Evolutionary conservation across 2,888 invertebrate species (phyloP), one percentile per base, ranked within the genome.

Genomic region (Candidula unifasciata): DNA sequence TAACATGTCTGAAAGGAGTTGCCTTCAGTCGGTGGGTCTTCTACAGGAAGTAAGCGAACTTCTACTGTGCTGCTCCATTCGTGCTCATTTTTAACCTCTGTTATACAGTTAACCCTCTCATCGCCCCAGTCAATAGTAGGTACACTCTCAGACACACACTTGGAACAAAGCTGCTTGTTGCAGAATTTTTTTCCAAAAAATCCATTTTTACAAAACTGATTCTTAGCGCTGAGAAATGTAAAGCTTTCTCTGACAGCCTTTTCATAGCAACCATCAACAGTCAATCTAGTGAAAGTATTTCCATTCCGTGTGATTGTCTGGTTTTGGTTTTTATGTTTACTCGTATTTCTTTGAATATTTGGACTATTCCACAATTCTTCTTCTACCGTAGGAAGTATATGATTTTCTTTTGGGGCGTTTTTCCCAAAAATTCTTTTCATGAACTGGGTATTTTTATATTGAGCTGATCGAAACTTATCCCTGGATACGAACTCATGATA

Each of bases 401-500:
- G 52, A 44, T 74, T 35, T 13, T 80, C 80, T 64, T 54, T 73
- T 21, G 10, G 35, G 16, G 33, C 24, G 5, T 76, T 35, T 21
- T 64, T 74, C 8, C 80, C 80, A 33, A 84, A 80, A 24, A 84
- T 84, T 57, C 84, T 44, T n/a, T 74, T 80, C 84, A 80, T 84
- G 33, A 74, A 80, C 37, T 84, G 84, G 18, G 33, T 81, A 74
- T 87, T 87, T 30, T 83, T 80, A 33, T 83, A 76, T 68, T 76
- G 85, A 6, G 87, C 74, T 0, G 85, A 82, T 21, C 74, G 68
- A 71, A 87, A 87, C 66, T 84, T 83, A 54, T 87, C 87, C 27
- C 87, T 85, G 16, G 87, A 83, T 16, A 87, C 87, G 54, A 87
- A 91, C 80, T 91, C 91, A 24, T 89, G 88, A 85, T 90, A 91